Evolutionary conservation across 2,888 invertebrate genomes (phyloP), one percentile per base, ranked within the genome.

Genomic region (Drosophila falleni): DNA sequence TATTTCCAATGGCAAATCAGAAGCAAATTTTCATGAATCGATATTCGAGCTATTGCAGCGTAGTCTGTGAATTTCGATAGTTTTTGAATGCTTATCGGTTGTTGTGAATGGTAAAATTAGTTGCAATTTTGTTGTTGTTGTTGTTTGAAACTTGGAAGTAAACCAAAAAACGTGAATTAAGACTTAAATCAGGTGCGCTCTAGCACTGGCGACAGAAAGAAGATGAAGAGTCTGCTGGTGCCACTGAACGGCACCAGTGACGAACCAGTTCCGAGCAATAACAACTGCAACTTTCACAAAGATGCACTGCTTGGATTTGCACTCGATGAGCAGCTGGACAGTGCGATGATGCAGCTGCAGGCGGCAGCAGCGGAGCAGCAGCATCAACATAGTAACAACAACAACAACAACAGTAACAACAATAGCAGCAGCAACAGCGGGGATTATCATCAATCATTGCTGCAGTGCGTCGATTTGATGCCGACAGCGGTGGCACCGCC

Each of bases 271-370:
- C 3, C 23, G 1, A 58, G 46, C 35, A 61, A 26, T 11, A 63
- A 16, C 44, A 72, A 41, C 37, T 55, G 63, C 26, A 68, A 72
- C 29, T 78, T 76, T 39, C 68, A 72, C 26, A 78, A 78, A 26
- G 78, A 78, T 72, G 76, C 76, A 15, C 35, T 78, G 50, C 54
- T 80, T 47, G 69, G 77, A 2, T 78, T 77, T 37, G 64, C 69
- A 0, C 31, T 78, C 29, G 55, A 76, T 35, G 78, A 80, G 50
- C 80, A 80, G 13, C 65, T 80, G 56, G 78, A 76, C 50, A 80
- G 58, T 29, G 77, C 68, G 10, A 61, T 80, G n/a, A 73, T 80
- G n/a, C 72, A 78, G 54, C 13, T 78, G 60, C 80, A 80, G 66
- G 80, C 58, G n/a, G 80, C 61, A 1, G 72, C 72, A 9, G 80